Base-by-base conservation (phyloP, 2,888 invertebrate genomes). In the Gortyna flavago region DNA sequence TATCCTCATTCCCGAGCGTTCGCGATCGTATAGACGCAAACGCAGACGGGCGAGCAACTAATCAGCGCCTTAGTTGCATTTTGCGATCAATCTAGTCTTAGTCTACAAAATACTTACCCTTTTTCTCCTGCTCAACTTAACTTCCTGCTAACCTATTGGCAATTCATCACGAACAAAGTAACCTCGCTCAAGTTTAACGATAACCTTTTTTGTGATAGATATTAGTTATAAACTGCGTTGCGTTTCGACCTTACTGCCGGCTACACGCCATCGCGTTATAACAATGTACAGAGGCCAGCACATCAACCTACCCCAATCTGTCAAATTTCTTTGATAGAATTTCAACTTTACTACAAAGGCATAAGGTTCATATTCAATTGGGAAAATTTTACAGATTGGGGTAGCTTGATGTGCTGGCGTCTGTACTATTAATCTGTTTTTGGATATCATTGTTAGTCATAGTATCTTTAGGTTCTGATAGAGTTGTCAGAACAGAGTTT, bases 121-220 rank as follows among this genome's bases (percentile, higher is more conserved):
- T 77, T 79, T 71, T 79, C 3, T 9, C 16, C 7, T 38, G 5
- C 11, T 21, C 2, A n/a, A 64, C n/a, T 59, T 41, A 25, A 32
- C 57, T 32, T 18, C 48, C 29, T 51, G 29, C 11, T 18, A 35
- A 54, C 25, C 35, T 25, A 59, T 59, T 48, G 38, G 8, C 29
- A 48, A 65, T 65, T 72, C 64, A n/a, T 81, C 73, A 77, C 73
- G 64, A 73, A 74, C 57, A n/a, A 62, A 68, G 51, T 74, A 69
- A 65, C 71, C 77, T 74, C 38, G 81, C 65, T 84, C 68, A 71
- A 84, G 75, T 85, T 80, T 65, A 85, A 77, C 65, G 66, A 51
- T 84, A 72, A 51, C 85, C 44, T 77, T 77, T 65, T 65, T 81
- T 62, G 61, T 57, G 61, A 69, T 77, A 70, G 29, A 61, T 79